phyloP scores from a whole-genome alignment of 2,113 vertebrate species.

The Brachyhypopomus gauderio region DNA sequence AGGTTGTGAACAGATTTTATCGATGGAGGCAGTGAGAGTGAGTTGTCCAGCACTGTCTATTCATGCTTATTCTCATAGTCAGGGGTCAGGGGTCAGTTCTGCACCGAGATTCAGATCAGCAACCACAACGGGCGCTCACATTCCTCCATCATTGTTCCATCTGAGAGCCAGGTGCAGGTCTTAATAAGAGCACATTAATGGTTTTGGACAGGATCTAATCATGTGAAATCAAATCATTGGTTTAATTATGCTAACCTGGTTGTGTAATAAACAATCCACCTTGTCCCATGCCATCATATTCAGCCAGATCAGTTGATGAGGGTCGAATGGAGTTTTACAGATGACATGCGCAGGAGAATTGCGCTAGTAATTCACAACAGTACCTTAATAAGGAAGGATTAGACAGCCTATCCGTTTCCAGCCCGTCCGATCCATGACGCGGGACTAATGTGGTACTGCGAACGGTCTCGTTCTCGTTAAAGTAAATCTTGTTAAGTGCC shows the following conservation, averaged over 20 bases:
- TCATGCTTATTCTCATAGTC: not conserved
- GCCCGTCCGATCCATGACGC: slow-evolving; percentile 36
- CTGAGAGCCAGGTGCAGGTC: not conserved
- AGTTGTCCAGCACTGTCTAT: too few relatives aligned
- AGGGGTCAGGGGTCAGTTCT: not conserved
- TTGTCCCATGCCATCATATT: slow-evolving; percentile 16
- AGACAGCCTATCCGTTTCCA: slow-evolving; percentile 38
- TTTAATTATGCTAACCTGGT: slow-evolving; percentile 19
- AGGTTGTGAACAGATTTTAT: too few relatives aligned
- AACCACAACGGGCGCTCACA: not conserved
- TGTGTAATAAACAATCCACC: slow-evolving; percentile 39
- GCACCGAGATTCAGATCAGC: not conserved
- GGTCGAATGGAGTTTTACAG: not conserved
- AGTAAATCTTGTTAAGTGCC: slow-evolving; percentile 49
- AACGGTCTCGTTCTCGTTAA: slow-evolving; percentile 40
- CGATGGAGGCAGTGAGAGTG: too few relatives aligned
- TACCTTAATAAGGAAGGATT: slow-evolving; percentile 50
- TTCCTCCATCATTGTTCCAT: not conserved
- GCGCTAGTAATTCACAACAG: slow-evolving; percentile 64
- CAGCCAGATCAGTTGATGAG: slow-evolving; percentile 17
- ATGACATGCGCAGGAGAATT: slow-evolving; percentile 56
- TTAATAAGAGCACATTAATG: slow-evolving; percentile 8
- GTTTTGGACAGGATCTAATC: slow-evolving; percentile 8
- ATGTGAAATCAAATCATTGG: slow-evolving; percentile 44
- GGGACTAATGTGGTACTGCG: slow-evolving; percentile 25